Conservation (phyloP, 2,113 vertebrate species). For the Gopherus flavomarginatus region DNA sequence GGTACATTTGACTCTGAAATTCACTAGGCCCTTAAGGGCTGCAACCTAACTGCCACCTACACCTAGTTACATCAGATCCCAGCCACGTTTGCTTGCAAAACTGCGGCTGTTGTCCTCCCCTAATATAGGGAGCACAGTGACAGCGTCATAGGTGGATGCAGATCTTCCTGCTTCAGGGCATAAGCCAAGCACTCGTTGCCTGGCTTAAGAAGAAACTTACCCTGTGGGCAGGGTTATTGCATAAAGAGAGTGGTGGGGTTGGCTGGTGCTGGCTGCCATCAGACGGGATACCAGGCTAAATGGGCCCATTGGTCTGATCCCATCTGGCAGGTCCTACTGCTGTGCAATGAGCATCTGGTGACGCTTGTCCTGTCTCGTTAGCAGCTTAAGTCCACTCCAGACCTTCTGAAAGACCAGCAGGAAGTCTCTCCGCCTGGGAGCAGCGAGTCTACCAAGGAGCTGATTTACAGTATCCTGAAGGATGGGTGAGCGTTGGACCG, state of each 20-base stretch:
- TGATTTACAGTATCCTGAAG: slow-evolving; percentile 87
- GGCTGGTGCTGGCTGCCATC: accelerated
- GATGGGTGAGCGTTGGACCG: slow-evolving; percentile 82
- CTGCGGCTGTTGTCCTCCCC: not conserved
- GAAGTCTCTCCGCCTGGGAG: slow-evolving; percentile 79
- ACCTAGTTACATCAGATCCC: not conserved
- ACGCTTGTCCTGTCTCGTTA: slow-evolving; percentile 16
- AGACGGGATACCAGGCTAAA: not conserved
- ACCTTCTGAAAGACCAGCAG: slow-evolving; percentile 92
- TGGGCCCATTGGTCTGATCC: not conserved
- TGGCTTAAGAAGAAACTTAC: not conserved
- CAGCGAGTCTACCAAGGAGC: slow-evolving; percentile 82
- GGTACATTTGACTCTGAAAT: not conserved
- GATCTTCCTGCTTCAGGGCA: not conserved
- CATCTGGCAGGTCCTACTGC: not conserved
- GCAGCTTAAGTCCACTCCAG: slow-evolving; percentile 91
- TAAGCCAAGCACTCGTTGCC: not conserved
- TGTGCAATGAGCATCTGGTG: not conserved
- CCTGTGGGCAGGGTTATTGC: not conserved
- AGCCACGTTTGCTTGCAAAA: not conserved
- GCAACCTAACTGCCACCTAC: not conserved
- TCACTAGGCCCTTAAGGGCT: not conserved
- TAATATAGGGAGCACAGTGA: not conserved
- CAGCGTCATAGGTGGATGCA: not conserved
- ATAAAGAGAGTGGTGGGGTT: not conserved